Conservation (phyloP, 2,888 invertebrate genomes). For the Eupeodes luniger region DNA sequence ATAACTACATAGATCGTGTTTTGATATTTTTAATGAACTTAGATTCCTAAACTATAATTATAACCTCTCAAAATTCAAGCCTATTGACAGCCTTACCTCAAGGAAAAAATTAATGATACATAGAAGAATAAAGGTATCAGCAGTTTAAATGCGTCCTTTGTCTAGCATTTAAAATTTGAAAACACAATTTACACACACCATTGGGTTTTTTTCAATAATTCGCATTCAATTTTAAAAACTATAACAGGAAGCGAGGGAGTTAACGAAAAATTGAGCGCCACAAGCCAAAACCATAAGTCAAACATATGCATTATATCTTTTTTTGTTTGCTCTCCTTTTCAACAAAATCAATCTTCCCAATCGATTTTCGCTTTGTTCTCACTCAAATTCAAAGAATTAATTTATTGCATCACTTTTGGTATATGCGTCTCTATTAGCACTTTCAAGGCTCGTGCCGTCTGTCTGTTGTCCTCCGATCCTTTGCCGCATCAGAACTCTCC, state of each 20-base stretch:
- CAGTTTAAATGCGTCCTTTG: not conserved
- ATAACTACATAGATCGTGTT: too few species aligned
- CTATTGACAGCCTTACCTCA: too few species aligned
- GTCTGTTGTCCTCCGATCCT: not conserved
- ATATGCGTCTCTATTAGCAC: slow-evolving; percentile 71
- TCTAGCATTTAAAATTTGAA: slow-evolving; percentile 9
- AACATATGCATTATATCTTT: slow-evolving; percentile 49
- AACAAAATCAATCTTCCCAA: slow-evolving; percentile 53
- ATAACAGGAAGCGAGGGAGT: not conserved
- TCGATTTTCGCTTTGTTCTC: slow-evolving; percentile 62
- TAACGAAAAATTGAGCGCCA: slow-evolving; percentile 59
- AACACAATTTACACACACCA: slow-evolving; percentile 54
- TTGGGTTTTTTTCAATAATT: slow-evolving; percentile 16
- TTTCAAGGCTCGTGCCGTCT: slow-evolving; percentile 67
- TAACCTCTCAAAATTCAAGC: too few species aligned
- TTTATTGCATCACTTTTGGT: slow-evolving; percentile 69
- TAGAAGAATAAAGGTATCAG: not conserved
- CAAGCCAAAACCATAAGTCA: slow-evolving; percentile 13
- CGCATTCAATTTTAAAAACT: slow-evolving; percentile 45
- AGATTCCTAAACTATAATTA: too few species aligned
- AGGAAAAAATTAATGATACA: too few species aligned
- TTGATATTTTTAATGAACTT: too few species aligned
- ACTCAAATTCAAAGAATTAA: slow-evolving; percentile 14
- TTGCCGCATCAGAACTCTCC: not conserved
- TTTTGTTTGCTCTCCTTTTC: slow-evolving; percentile 8